These are phyloP conservation scores for Eupsilia transversa DNA, from an alignment of 2,888 invertebrate genomes.

Conservation along the genomic window DNA sequence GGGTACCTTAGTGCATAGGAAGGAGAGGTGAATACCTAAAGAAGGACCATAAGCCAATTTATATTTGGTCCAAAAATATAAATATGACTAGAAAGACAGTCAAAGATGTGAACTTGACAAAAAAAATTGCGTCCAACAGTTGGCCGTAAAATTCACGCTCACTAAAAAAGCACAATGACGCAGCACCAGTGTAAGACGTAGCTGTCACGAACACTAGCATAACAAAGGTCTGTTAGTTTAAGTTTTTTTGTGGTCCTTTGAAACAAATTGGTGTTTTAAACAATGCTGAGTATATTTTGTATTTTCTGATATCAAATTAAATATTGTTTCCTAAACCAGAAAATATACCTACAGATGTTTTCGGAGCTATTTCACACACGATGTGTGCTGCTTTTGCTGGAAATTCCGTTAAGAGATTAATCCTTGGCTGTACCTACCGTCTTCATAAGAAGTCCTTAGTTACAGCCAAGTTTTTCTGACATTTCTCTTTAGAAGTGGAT, in stretches of 20 bases:
- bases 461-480: no score
- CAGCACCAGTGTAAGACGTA: no score
- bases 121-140: no score
- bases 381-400: background rate
- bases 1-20: background rate
- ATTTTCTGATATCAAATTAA: background rate
- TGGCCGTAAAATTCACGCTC: no score
- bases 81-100: no score
- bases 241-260: background rate
- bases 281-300: background rate
- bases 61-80: no score
- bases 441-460: background rate
- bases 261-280: background rate
- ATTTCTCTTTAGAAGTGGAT: conserved; percentile 1
- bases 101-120: no score
- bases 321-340: background rate
- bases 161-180: no score
- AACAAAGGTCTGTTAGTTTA: no score
- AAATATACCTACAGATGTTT: no score
- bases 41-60: no score
- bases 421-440: background rate
- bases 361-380: background rate
- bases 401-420: background rate
- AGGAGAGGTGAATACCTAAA: background rate
- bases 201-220: no score